Percentiles rank a stretch among this genome's conserved stretches.
Evolutionary conservation across 2,888 invertebrate species (phyloP).

Genomic region (Falcaria lacertinaria): DNA sequence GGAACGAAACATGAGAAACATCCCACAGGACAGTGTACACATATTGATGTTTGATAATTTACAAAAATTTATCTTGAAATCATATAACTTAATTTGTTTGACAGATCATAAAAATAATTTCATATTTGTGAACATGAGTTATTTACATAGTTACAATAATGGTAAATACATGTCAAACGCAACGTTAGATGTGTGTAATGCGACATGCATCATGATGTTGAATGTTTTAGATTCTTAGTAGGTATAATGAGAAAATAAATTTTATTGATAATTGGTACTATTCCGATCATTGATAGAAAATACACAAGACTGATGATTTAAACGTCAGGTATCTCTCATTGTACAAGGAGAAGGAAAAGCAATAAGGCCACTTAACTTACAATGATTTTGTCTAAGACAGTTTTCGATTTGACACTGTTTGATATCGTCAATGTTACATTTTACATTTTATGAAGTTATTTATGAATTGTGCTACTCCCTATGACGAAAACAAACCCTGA

Average conservation of each 20-base stretch:
- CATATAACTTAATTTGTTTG: not conserved
- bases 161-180: too few species aligned
- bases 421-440: conserved; percentile 25
- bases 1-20: conserved; percentile 14
- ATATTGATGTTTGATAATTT: conserved; percentile 7
- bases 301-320: too few species aligned
- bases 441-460: conserved; percentile 21
- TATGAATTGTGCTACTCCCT: conserved; percentile 35
- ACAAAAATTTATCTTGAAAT: conserved; percentile 1
- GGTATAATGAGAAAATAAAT: too few species aligned
- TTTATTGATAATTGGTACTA: too few species aligned
- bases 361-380: conserved; percentile 34
- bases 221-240: too few species aligned
- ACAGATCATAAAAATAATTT: not conserved
- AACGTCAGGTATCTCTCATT: too few species aligned
- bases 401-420: conserved; percentile 36
- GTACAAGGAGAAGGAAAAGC: conserved; percentile 55
- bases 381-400: conserved; percentile 22
- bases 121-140: conserved; percentile 6
- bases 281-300: too few species aligned
- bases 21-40: conserved; percentile 6
- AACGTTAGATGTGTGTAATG: too few species aligned
- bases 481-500: conserved; percentile 44
- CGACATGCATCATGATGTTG: too few species aligned
- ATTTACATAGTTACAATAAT: conserved; percentile 7